phyloP scores from a whole-genome alignment of 2,113 vertebrate species.

The Anhinga anhinga region DNA sequence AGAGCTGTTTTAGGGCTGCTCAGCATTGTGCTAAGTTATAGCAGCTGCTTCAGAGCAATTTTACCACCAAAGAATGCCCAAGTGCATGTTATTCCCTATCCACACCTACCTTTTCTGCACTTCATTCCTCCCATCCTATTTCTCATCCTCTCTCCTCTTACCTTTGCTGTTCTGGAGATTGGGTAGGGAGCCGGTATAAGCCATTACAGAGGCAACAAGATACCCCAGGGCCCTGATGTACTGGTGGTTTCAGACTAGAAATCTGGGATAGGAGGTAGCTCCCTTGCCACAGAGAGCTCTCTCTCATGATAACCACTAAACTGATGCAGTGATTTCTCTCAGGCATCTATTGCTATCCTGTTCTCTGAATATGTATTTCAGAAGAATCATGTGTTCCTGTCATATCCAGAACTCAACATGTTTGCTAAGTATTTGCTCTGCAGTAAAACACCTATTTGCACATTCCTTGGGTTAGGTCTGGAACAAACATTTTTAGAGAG shows the following conservation, averaged over 20 bases:
- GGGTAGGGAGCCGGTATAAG: not conserved
- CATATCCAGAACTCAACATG: rapidly evolving
- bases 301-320: not conserved
- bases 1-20: not conserved
- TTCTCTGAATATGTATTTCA: not conserved
- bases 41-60: not conserved
- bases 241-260: not conserved
- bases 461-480: not conserved
- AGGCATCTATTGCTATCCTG: not conserved
- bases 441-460: not conserved
- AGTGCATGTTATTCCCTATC: not conserved
- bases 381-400: not conserved
- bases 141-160: not conserved
- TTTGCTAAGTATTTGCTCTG: not conserved
- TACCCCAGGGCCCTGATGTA: not conserved
- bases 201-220: not conserved
- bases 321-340: not conserved
- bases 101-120: not conserved
- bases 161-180: not conserved
- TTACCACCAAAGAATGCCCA: not conserved
- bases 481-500: not conserved
- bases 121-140: not conserved
- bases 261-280: not conserved
- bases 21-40: not conserved
- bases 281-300: not conserved